A percentile compares a stretch with the other conserved stretches of the same genome.
Conservation (phyloP, 2,113 vertebrate genomes). For the Machaerirhynchus nigripectus region DNA sequence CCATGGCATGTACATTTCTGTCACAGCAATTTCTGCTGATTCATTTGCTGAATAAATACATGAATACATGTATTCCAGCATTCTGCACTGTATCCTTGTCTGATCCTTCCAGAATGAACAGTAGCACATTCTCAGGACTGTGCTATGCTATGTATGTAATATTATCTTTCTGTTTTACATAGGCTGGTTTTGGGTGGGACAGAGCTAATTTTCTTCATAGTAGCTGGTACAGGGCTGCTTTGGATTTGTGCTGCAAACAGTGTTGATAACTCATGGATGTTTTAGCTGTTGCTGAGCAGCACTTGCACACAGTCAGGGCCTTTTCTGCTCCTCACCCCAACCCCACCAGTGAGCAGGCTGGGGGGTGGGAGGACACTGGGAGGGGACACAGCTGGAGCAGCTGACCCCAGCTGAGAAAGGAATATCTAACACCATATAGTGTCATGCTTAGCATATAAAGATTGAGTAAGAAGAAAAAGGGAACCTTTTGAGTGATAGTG, state of each 20-base stretch:
- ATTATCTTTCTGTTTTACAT: not conserved
- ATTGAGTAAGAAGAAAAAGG: not conserved
- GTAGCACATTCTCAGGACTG: not conserved
- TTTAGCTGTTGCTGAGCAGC: not conserved
- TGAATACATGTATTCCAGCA: not conserved
- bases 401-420: not conserved
- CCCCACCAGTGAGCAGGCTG: not conserved
- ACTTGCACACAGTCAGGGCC: fast-evolving
- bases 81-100: not conserved
- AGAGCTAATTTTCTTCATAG: not conserved
- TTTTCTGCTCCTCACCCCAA: not conserved
- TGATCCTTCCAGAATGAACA: not conserved
- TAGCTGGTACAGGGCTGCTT: not conserved
- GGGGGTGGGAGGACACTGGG: not conserved
- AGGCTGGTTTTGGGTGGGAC: not conserved
- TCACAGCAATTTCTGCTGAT: not conserved
- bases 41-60: not conserved
- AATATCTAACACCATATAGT: not conserved
- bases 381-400: not conserved
- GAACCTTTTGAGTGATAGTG: not conserved
- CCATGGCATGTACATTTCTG: not conserved
- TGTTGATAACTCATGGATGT: not conserved
- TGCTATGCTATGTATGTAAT: not conserved
- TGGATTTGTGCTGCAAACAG: not conserved
- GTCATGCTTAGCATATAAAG: not conserved